Evolutionary conservation across 2,888 invertebrate genomes (phyloP), one percentile per base, ranked within the genome.

Genomic region (Synanthedon formicaeformis): DNA sequence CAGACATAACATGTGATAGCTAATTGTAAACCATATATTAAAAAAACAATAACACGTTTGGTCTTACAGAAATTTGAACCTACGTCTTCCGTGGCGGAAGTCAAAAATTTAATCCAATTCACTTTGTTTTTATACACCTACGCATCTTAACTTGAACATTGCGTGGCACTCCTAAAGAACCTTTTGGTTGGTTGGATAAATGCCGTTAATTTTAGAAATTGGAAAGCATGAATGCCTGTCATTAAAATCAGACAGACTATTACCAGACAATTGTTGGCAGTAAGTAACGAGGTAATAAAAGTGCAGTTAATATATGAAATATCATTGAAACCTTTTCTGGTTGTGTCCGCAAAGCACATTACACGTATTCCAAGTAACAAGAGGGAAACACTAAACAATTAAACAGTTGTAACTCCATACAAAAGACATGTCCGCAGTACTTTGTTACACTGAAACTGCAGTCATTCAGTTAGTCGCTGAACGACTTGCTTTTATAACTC

Each of bases 401-500:
- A 45, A 45, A 45, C 45, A 45, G 45, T 45, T 45, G 45, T 45
- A 45, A 45, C 45, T 45, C n/a, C 45, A 45, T 45, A 45, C 45
- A 45, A 45, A 45, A 45, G 45, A 45, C 45, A 45, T 12, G 45
- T 45, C 45, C 45, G 12, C 45, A 45, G 45, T 45, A 45, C 41
- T 41, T 51, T 51, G 16, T 14, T 41, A 51, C 16, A 51, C 14
- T 40, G 11, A 41, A 6, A 14, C 16, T 23, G 49, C 16, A 57
- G 62, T 56, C 61, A 55, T 67, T 64, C 57, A 60, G 58, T 64
- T 63, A 63, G 58, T 57, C 57, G 13, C 45, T 49, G 16, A 49
- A 49, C 49, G 59, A 55, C 53, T 51, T 52, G 60, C 54, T 51
- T 69, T 70, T 71, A 71, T 62, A 66, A 63, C 69, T 64, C 59